Conservation (phyloP, 2,113 vertebrate species). For the Scortum barcoo region DNA sequence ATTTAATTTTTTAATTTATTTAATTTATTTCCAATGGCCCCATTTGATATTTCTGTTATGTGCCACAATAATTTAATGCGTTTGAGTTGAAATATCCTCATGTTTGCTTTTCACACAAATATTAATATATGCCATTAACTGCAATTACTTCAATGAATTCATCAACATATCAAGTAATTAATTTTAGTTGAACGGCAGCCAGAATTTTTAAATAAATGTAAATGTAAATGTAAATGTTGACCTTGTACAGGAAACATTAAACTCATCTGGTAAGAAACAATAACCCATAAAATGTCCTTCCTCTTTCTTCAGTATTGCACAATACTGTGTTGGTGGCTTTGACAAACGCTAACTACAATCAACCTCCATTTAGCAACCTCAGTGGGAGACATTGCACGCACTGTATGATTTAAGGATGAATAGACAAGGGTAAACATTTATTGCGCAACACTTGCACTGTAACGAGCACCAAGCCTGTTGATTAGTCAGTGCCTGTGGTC, state of each 20-base stretch:
- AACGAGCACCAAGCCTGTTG: not conserved
- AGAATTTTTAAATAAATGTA: no score
- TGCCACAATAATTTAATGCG: no score
- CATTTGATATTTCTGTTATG: no score
- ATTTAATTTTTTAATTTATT: no score
- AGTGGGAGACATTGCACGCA: not conserved
- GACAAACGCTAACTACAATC: not conserved
- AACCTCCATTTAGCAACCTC: not conserved
- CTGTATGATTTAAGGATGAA: not conserved
- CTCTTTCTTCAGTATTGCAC: not conserved
- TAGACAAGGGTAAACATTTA: not conserved
- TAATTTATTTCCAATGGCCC: no score
- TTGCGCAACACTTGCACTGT: constrained; percentile 12
- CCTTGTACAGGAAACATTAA: not conserved
- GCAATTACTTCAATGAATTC: no score
- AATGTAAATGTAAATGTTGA: no score
- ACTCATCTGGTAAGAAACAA: not conserved
- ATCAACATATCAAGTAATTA: no score
- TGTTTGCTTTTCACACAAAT: no score
- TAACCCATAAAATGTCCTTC: not conserved
- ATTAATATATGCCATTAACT: no score
- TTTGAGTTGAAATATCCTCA: no score
- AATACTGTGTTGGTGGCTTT: constrained; percentile 2
- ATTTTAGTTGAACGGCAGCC: no score
- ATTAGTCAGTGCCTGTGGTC: constrained; percentile 20